A percentile compares a stretch with the other conserved stretches of the same genome.
Evolutionary conservation across 2,113 vertebrate species (phyloP).

Genomic region (Salvelinus namaycush): DNA sequence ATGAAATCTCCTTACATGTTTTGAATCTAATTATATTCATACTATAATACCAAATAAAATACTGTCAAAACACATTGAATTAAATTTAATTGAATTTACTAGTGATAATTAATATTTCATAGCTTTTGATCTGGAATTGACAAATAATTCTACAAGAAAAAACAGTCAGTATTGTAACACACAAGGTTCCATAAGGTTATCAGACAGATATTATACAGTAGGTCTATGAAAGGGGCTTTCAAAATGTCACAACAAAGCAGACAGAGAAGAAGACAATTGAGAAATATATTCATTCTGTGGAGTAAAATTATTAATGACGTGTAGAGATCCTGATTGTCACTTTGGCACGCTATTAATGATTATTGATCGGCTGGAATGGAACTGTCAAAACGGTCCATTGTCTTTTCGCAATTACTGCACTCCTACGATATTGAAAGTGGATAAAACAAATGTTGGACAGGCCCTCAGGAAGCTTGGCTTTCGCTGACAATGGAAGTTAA

Average conservation of each 20-base stretch:
- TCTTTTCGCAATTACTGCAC: neutral
- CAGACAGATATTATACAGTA: too few relatives aligned
- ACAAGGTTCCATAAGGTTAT: too few relatives aligned
- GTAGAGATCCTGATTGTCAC: neutral
- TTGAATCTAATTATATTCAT: too few relatives aligned
- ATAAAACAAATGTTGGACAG: neutral
- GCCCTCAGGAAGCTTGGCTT: neutral
- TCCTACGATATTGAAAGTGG: neutral
- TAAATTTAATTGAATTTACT: too few relatives aligned
- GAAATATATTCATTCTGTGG: neutral
- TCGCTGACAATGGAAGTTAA: neutral
- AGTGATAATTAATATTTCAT: too few relatives aligned
- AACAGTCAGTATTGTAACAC: too few relatives aligned
- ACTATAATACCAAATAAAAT: too few relatives aligned
- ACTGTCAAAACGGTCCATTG: neutral
- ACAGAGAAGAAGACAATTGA: neutral
- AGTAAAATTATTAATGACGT: neutral
- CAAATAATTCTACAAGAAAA: too few relatives aligned
- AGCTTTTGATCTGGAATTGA: too few relatives aligned
- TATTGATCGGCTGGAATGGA: neutral
- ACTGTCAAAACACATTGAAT: too few relatives aligned
- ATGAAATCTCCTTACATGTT: too few relatives aligned
- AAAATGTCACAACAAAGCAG: neutral
- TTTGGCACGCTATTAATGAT: neutral
- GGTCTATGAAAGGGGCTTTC: neutral